These are phyloP conservation scores for Cephus pulcher DNA, from an alignment of 2,888 invertebrate genomes.

Conservation along the genomic window DNA sequence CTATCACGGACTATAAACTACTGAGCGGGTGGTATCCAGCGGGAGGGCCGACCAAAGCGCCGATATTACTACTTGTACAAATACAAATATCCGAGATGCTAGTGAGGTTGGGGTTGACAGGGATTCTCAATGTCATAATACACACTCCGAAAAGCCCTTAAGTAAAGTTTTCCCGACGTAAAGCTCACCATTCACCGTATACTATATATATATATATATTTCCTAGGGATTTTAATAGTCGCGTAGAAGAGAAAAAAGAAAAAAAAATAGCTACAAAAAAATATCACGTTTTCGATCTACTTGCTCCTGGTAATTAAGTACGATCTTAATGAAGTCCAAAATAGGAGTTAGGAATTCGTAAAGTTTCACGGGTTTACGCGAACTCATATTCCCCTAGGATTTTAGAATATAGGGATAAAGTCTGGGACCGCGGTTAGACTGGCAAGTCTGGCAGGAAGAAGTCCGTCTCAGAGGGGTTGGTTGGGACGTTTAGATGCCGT, in stretches of 20 bases:
- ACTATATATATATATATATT: neutral
- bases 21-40: neutral
- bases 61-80: slow-evolving; percentile 59
- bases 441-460: slow-evolving; percentile 50
- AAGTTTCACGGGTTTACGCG: neutral
- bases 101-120: neutral
- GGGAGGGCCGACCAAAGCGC: slow-evolving; percentile 44
- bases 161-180: neutral
- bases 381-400: neutral
- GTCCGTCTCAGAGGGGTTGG: slow-evolving; percentile 57
- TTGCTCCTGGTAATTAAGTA: neutral
- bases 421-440: slow-evolving; percentile 27
- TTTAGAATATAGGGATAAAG: slow-evolving; percentile 10
- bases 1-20: slow-evolving; percentile 2
- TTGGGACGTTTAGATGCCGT: slow-evolving; percentile 56
- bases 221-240: neutral
- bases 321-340: neutral
- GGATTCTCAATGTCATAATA: neutral
- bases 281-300: neutral
- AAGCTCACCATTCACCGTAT: neutral
- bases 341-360: neutral
- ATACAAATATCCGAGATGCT: slow-evolving; percentile 44
- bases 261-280: neutral
- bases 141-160: neutral
- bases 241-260: neutral